Base-by-base conservation (phyloP, 2,113 vertebrate genomes). In the Notothenia rossii region DNA sequence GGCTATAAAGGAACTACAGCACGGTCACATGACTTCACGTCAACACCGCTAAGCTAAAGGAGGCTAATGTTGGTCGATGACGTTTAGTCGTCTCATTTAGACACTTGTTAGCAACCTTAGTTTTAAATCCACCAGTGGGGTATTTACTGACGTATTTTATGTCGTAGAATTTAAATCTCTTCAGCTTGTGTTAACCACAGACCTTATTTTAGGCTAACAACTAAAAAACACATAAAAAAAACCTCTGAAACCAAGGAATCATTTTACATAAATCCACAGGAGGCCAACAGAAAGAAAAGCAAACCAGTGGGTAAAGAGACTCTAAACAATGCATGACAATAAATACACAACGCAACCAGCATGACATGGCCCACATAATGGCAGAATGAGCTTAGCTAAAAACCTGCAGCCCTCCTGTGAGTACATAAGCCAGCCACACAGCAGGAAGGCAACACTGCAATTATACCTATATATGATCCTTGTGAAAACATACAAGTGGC, bases 401-500 rank as follows among this genome's bases (percentile, higher is more conserved):
- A 79, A 29, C 78, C 79, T 59, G 51, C 65, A 81, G 80, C 88
- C 75, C 75, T 86, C 62, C 79, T 61, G 71, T 43, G 55, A 83
- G 77, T 40, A 10, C 72, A 74, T 40, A 36, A 22, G 72, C 62
- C 48, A 65, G 75, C 79, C 78, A 60, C 85, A 72, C 69, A 58
- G 66, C 82, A 86, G 88, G 89, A 89, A 88, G 64, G 54, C 79
- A 78, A 77, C 78, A 22, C 88, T 89, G 63, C 86, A 92, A 91
- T 92, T 87, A 93, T 51, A 85, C 83, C 77, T 62, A 83, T 77
- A 87, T 72, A 78, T 70, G 78, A 48, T 89, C 43, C 77, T 79
- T 82, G 83, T 64, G 83, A 85, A 88, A 87, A 90, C 81, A 89
- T 72, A 69, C 79, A 75, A 56, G 72, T 48, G 73, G 74, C 58